Conservation (phyloP, 2,113 vertebrate species). For the Rousettus leschenaultii region DNA sequence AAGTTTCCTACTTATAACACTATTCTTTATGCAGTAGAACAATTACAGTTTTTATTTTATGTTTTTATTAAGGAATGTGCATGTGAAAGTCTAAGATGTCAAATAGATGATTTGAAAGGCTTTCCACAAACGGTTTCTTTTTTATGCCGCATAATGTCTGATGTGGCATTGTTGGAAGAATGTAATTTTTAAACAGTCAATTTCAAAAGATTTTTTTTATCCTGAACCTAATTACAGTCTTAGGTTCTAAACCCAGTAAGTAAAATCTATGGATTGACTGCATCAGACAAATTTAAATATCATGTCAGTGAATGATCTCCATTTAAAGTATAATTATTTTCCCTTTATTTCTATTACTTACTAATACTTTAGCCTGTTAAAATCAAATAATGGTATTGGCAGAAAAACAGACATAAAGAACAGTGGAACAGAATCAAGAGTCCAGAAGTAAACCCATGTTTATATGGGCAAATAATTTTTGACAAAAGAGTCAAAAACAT, state of each 20-base stretch:
- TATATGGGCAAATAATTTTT: too few relatives aligned
- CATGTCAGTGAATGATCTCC: constrained; percentile 23
- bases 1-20: background rate
- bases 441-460: too few relatives aligned
- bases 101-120: background rate
- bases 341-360: constrained; percentile 24
- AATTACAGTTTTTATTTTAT: constrained; percentile 50
- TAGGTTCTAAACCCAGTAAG: constrained; percentile 55
- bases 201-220: constrained; percentile 60
- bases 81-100: constrained; percentile 56
- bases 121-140: constrained; percentile 58
- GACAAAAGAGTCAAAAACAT: too few relatives aligned
- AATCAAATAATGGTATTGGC: background rate
- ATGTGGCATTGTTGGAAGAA: background rate
- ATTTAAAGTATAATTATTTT: constrained; percentile 53
- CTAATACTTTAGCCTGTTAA: constrained; percentile 57
- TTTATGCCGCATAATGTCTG: background rate
- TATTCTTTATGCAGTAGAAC: background rate
- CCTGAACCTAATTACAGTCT: constrained; percentile 56
- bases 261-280: constrained; percentile 52
- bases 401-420: too few relatives aligned
- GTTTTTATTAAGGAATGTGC: background rate
- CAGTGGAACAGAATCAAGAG: too few relatives aligned
- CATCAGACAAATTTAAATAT: constrained; percentile 20
- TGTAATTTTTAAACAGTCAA: constrained; percentile 44